Evolutionary conservation across 1,140 invertebrate species (phyloP).

Genomic region (Leptinotarsa texana): DNA sequence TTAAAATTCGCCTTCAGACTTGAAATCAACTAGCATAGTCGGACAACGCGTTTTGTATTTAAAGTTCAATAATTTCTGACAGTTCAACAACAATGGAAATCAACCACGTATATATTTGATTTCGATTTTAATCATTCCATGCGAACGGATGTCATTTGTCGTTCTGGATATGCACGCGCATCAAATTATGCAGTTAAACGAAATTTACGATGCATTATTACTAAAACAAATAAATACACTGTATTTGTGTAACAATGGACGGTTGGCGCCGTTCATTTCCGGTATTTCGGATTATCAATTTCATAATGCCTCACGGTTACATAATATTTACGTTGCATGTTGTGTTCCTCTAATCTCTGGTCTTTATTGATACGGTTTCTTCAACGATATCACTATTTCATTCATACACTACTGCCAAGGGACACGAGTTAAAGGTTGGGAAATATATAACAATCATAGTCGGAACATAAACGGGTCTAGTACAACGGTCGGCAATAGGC

Average conservation of each 20-base stretch:
- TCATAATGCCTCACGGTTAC: constrained; percentile 8
- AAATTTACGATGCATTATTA: constrained; percentile 18
- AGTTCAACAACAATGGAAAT: no score
- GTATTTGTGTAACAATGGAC: constrained; percentile 18
- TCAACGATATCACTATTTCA: constrained; percentile 6
- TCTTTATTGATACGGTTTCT: not conserved
- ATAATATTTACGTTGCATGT: constrained; percentile 22
- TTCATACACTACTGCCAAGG: not conserved
- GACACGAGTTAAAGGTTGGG: not conserved
- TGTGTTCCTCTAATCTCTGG: not conserved
- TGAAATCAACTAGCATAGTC: no score
- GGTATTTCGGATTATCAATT: constrained; percentile 21
- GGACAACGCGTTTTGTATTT: no score
- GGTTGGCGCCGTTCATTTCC: constrained; percentile 22
- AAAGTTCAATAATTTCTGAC: no score
- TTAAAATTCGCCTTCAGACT: no score
- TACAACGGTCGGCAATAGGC: no score
- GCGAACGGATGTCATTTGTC: constrained; percentile 8
- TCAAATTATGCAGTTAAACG: constrained; percentile 17
- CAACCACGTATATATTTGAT: no score
- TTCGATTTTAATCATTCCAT: not conserved
- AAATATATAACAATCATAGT: not conserved
- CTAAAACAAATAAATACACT: constrained; percentile 18
- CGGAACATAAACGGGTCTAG: no score
- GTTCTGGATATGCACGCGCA: constrained; percentile 8